These are phyloP conservation scores for Alcis repandata DNA, from an alignment of 2,888 invertebrate genomes.

Conservation along the genomic window DNA sequence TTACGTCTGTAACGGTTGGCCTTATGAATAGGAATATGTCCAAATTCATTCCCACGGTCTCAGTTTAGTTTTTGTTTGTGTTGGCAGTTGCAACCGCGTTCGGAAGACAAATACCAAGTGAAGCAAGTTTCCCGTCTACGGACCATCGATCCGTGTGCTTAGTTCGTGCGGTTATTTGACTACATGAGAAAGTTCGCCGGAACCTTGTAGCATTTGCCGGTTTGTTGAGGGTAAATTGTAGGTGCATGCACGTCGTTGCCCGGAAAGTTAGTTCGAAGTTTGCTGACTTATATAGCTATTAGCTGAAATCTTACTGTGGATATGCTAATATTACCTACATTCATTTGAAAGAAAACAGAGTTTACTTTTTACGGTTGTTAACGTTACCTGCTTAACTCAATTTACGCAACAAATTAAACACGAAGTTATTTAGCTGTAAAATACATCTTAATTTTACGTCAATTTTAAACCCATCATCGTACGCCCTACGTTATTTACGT, in stretches of 20 bases:
- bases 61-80: conserved; percentile 41
- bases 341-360: too few species aligned
- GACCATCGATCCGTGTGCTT: conserved; percentile 50
- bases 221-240: conserved; percentile 25
- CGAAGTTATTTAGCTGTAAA: background rate
- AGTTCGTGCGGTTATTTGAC: conserved; percentile 57
- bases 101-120: conserved; percentile 54
- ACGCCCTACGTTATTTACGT: conserved; percentile 34
- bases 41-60: conserved; percentile 35
- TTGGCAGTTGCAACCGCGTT: conserved; percentile 41
- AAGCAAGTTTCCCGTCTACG: conserved; percentile 49
- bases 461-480: conserved; percentile 33
- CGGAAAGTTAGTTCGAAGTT: conserved; percentile 15
- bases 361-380: too few species aligned
- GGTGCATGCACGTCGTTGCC: conserved; percentile 18
- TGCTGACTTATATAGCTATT: conserved; percentile 5
- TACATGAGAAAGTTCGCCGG: conserved; percentile 53
- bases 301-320: background rate
- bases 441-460: conserved; percentile 15
- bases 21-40: conserved; percentile 42
- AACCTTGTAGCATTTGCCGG: conserved; percentile 50
- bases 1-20: conserved; percentile 22
- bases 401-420: conserved; percentile 5
- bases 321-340: background rate
- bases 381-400: background rate